Conservation (phyloP, 2,797 vertebrate genomes). For the Botia almorhae region DNA sequence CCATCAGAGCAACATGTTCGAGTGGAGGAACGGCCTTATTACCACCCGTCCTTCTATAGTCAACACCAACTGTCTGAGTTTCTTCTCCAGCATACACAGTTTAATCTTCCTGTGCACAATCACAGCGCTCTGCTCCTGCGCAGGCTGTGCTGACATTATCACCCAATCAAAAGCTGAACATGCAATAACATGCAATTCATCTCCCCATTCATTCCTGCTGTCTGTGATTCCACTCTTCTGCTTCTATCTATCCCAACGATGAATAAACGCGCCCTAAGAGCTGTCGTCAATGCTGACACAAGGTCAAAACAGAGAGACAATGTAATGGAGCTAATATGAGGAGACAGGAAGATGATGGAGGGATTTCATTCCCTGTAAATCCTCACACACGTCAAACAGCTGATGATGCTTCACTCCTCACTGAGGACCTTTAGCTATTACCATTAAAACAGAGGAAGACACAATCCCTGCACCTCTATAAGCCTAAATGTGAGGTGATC, state of each 20-base stretch:
- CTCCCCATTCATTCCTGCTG: conserved; percentile 42
- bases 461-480: neutral
- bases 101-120: conserved; percentile 54
- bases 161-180: conserved; percentile 61
- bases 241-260: conserved; percentile 18
- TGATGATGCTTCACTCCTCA: conserved; percentile 37
- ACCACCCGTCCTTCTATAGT: neutral
- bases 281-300: conserved; percentile 23
- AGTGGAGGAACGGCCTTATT: neutral
- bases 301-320: conserved; percentile 43
- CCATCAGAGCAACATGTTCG: neutral
- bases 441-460: conserved; percentile 37
- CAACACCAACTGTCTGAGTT: neutral
- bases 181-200: conserved; percentile 65
- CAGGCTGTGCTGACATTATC: conserved; percentile 60
- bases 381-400: conserved; percentile 36
- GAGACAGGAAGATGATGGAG: conserved; percentile 40
- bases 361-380: conserved; percentile 50
- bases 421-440: conserved; percentile 45
- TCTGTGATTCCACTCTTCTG: conserved; percentile 36
- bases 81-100: neutral
- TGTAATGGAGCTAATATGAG: conserved; percentile 44
- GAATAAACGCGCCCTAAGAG: conserved; percentile 34
- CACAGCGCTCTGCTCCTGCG: conserved; percentile 55
- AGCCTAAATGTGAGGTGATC: conserved; percentile 14